phyloP scores from a whole-genome alignment of 2,113 vertebrate species.

The Loxodonta africana region DNA sequence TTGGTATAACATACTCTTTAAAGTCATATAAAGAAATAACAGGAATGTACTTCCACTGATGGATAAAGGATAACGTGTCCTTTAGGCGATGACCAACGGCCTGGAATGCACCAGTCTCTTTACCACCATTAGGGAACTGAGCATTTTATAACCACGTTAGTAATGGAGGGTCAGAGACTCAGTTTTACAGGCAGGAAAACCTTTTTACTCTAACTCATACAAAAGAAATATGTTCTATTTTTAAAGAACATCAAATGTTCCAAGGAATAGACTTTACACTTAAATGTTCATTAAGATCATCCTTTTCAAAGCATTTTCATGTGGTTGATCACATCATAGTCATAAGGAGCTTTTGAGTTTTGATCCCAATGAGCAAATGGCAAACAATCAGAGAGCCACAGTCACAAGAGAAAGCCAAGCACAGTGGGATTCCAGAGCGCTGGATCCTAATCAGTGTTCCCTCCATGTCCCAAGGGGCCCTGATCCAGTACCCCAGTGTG shows the following conservation, averaged over 20 bases:
- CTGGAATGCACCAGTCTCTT: not conserved
- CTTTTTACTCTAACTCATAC: not conserved
- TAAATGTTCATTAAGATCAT: not conserved
- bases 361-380: not conserved
- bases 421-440: not conserved
- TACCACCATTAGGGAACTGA: not conserved
- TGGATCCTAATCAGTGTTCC: not conserved
- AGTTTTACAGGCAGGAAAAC: conserved; percentile 13
- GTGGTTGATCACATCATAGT: not conserved
- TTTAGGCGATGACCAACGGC: not conserved
- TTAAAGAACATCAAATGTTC: not conserved
- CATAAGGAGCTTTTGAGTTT: not conserved
- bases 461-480: not conserved
- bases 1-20: not conserved
- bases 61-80: not conserved
- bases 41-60: not conserved
- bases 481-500: not conserved
- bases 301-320: not conserved
- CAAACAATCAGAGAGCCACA: not conserved
- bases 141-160: not conserved
- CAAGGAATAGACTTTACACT: conserved; percentile 3
- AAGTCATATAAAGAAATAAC: conserved; percentile 15
- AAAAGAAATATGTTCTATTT: not conserved
- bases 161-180: not conserved
- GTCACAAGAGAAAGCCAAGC: not conserved